Evolutionary conservation across 2,113 vertebrate genomes (phyloP), one percentile per base, ranked within the genome.

Genomic region (Zosterops pallidus): DNA sequence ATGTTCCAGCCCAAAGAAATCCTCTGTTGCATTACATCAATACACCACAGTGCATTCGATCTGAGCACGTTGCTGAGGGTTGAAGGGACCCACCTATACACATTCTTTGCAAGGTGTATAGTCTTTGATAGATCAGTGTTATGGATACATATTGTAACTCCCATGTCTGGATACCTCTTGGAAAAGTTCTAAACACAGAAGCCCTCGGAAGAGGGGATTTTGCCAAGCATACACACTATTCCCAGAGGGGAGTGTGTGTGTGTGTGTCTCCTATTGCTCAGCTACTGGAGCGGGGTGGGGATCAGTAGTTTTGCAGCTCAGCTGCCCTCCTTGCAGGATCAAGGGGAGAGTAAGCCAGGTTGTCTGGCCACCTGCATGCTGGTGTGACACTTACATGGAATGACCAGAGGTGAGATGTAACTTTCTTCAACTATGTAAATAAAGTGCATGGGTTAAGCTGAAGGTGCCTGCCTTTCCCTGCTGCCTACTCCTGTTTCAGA

Each of bases 331-430:
- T 57, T 0, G 0, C 25, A 46, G 79, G 35, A 83, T 11, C 33
- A 13, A 78, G 39, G 29, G 68, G 15, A 74, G 29, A 59, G 31
- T 1, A 1, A 44, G 65, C 65, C 12, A 13, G 64, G 23, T 2
- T 47, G 39, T 60, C 56, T 0, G 1, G 46, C 37, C 42, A 39
- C 8, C n/a, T 37, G 49, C 26, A 35, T 1, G 1, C 46, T 39
- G 56, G 15, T 9, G 25, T n/a, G 0, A 3, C 50, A 33, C 29
- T 25, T 3, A 1, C 3, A 1, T 17, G 23, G 39, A 72, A 64
- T 0, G 2, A 39, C 14, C 24, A 46, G 57, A 67, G 21, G 21
- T 0, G 1, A 76, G 31, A 68, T 37, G 25, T 21, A 68, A 80
- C 47, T 53, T 67, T 10, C 67, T 75, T 70, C 33, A 49, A 28